These are phyloP conservation scores for Cephus cinctus DNA, from an alignment of 1,140 invertebrate species.

Conservation along the genomic window DNA sequence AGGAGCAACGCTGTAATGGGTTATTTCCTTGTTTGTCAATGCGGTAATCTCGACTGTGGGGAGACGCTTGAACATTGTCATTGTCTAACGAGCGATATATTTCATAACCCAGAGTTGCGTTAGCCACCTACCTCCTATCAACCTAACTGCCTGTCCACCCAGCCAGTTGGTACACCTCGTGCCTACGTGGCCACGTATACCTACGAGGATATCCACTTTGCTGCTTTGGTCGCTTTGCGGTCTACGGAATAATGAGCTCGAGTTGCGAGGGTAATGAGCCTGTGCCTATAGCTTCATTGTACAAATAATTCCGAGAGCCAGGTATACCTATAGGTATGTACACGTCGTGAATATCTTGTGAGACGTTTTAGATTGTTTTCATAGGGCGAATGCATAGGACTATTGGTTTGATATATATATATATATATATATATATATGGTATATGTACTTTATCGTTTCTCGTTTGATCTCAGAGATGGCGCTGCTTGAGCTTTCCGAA, in stretches of 20 bases:
- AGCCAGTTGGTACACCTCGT: too few relatives aligned
- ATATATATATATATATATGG: too few relatives aligned
- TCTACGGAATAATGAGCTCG: slow-evolving; percentile 37
- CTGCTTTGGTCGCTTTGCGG: slow-evolving; percentile 32
- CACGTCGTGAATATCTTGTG: too few relatives aligned
- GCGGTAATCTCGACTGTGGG: not conserved
- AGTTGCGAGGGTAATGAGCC: slow-evolving; percentile 34
- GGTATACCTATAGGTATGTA: slow-evolving; percentile 4
- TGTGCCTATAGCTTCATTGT: slow-evolving; percentile 23
- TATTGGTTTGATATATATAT: too few relatives aligned
- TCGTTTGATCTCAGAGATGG: too few relatives aligned
- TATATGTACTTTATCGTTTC: too few relatives aligned
- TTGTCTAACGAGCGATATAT: slow-evolving; percentile 2
- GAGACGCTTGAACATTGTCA: not conserved
- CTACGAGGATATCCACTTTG: too few relatives aligned
- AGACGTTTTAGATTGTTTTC: too few relatives aligned
- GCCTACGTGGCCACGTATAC: too few relatives aligned
- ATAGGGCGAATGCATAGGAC: too few relatives aligned
- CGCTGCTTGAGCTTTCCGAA: too few relatives aligned
- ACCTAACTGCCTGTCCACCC: too few relatives aligned
- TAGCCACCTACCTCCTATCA: not conserved
- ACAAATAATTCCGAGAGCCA: slow-evolving; percentile 17
- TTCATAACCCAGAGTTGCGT: slow-evolving; percentile 3
- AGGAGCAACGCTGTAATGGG: not conserved
- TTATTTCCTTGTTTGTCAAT: slow-evolving; percentile 10